Conservation (phyloP, 2,888 invertebrate species). For the Frankliniella intonsa region DNA sequence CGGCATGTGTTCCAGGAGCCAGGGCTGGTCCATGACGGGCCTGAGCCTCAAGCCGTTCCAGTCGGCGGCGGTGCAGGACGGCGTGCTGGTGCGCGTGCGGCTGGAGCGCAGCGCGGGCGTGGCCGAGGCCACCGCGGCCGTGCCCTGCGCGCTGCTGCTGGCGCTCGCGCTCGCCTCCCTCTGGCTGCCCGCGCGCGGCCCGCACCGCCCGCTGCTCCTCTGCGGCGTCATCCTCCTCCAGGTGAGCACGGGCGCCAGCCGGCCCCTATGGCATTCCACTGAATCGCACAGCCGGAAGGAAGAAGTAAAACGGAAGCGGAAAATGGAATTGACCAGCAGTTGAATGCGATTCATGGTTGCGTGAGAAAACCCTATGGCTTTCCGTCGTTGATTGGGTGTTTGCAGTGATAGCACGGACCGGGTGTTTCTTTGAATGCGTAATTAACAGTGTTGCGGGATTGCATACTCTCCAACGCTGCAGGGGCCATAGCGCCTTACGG, state of each 20-base stretch:
- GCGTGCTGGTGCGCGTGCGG: not conserved
- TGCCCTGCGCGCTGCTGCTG: not conserved
- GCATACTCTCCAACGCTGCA: too few relatives aligned
- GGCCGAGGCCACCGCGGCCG: not conserved
- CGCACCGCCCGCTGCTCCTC: conserved; percentile 7
- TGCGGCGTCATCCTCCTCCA: not conserved
- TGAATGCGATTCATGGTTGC: too few relatives aligned
- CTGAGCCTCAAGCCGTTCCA: not conserved
- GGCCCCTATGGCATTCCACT: too few relatives aligned
- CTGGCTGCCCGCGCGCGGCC: not conserved
- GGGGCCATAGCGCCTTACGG: too few relatives aligned
- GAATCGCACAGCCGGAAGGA: too few relatives aligned
- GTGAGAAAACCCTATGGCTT: too few relatives aligned
- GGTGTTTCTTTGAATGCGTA: too few relatives aligned
- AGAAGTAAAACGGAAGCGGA: too few relatives aligned
- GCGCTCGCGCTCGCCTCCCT: not conserved
- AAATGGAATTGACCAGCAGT: too few relatives aligned
- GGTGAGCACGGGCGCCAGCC: not conserved
- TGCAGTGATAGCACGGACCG: too few relatives aligned
- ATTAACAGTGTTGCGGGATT: too few relatives aligned
- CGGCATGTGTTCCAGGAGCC: conserved; percentile 1
- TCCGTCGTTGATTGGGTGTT: too few relatives aligned
- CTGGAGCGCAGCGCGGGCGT: not conserved
- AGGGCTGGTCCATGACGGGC: conserved; percentile 7
- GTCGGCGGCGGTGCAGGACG: not conserved